phyloP scores from a whole-genome alignment of 30 jellyfish, hydroid and myxozoan species.

The Chironex yamaguchii region DNA sequence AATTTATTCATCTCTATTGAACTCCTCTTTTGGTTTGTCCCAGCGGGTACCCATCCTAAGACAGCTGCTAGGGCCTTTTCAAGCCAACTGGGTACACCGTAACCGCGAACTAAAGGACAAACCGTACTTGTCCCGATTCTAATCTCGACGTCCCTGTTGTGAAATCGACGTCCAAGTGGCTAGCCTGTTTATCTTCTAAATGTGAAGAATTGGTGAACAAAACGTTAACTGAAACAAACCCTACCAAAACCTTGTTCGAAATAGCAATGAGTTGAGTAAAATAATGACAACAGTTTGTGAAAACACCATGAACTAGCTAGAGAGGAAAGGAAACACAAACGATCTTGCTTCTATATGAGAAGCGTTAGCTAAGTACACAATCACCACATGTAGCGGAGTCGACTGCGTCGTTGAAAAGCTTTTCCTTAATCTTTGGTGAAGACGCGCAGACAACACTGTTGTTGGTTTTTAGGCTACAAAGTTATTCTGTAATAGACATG shows the following conservation, averaged over 20 bases:
- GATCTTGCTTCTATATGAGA: no score
- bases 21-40: constrained; percentile 1
- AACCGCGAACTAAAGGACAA: not conserved
- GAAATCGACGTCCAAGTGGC: not conserved
- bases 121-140: not conserved
- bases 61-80: constrained; percentile 1
- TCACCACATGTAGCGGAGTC: no score
- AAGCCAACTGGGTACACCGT: not conserved
- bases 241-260: not conserved
- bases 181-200: not conserved
- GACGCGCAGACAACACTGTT: no score
- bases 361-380: no score
- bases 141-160: not conserved
- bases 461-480: no score
- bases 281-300: not conserved
- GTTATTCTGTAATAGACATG: no score
- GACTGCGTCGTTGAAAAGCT: no score
- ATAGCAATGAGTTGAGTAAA: not conserved
- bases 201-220: not conserved
- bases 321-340: not conserved
- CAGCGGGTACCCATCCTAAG: not conserved
- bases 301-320: not conserved
- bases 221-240: not conserved
- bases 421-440: no score
- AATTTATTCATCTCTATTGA: not conserved